A percentile compares a stretch with the other conserved stretches of the same genome.
Evolutionary conservation across 2,113 vertebrate genomes (phyloP).

Genomic region (Petaurus breviceps): DNA sequence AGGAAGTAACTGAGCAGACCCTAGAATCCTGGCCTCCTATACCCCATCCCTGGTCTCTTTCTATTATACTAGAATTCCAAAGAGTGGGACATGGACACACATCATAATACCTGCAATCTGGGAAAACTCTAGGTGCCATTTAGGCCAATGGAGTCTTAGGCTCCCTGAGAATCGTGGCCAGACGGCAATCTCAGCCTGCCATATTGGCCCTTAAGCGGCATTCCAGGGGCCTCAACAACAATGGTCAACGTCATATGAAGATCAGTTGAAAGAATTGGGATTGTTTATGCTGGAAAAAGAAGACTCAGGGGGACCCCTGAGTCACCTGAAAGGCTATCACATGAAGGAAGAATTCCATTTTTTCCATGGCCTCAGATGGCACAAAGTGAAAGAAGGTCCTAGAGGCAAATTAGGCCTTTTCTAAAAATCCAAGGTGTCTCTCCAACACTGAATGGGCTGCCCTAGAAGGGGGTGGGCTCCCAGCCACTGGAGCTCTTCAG

Average conservation of each 20-base stretch:
- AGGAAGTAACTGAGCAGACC: not conserved
- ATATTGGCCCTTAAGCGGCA: not conserved
- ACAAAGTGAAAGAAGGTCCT: not conserved
- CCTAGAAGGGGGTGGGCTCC: not conserved
- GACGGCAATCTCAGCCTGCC: not conserved
- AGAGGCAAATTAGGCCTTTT: not conserved
- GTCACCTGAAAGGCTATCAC: not conserved
- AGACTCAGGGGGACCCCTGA: not conserved
- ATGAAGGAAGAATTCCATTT: not conserved
- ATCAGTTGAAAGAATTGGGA: not conserved
- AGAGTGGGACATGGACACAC: not conserved
- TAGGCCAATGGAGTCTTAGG: not conserved
- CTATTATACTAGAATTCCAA: not conserved
- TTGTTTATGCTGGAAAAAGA: not conserved
- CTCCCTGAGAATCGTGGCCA: not conserved
- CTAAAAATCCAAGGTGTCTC: not conserved
- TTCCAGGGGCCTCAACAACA: not conserved
- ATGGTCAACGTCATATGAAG: not conserved
- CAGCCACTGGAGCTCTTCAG: not conserved
- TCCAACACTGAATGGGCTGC: not conserved
- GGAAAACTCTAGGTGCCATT: not conserved
- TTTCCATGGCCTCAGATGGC: not conserved
- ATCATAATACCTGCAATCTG: not conserved
- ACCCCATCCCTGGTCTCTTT: not conserved
- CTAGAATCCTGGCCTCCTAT: not conserved